Evolutionary conservation across 1,140 invertebrate genomes (phyloP).

Genomic region (Brachionus koreanus): DNA sequence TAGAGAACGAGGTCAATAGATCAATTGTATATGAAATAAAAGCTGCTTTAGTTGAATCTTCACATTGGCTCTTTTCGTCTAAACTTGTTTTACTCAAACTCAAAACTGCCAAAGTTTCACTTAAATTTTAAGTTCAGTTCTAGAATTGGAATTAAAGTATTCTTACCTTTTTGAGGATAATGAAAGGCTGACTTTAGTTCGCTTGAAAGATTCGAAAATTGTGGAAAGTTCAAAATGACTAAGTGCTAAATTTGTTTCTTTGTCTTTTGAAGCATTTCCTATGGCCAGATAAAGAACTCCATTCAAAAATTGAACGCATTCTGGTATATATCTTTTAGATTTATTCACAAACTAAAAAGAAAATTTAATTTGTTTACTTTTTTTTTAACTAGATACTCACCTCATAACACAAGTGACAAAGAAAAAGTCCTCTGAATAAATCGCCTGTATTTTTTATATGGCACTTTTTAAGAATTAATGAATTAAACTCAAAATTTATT

Average conservation of each 20-base stretch:
- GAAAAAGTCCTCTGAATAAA: conserved; percentile 72
- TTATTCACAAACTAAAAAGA: conserved; percentile 67
- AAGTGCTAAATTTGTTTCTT: conserved; percentile 32
- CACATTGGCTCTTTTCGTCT: conserved; percentile 16
- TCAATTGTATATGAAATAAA: conserved; percentile 44
- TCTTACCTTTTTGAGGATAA: conserved; percentile 48
- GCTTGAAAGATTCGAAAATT: conserved; percentile 30
- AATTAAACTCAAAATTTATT: neutral
- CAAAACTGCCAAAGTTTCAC: conserved; percentile 59
- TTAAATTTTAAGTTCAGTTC: conserved; percentile 59
- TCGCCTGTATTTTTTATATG: conserved; percentile 65
- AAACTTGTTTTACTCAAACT: conserved; percentile 4
- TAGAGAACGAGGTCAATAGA: conserved; percentile 49
- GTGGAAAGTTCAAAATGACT: conserved; percentile 8
- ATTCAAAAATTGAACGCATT: conserved; percentile 71
- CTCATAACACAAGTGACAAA: conserved; percentile 70
- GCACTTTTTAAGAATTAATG: conserved; percentile 52
- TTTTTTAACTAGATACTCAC: conserved; percentile 56
- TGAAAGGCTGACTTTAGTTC: conserved; percentile 5
- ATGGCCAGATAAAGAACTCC: conserved; percentile 51
- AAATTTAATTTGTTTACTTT: neutral
- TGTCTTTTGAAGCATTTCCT: conserved; percentile 48
- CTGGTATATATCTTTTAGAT: conserved; percentile 76
- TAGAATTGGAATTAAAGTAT: conserved; percentile 60
- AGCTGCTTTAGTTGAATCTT: conserved; percentile 34